Evolutionary conservation across 2,113 vertebrate genomes (phyloP).

Genomic region (Triplophysa rosa): DNA sequence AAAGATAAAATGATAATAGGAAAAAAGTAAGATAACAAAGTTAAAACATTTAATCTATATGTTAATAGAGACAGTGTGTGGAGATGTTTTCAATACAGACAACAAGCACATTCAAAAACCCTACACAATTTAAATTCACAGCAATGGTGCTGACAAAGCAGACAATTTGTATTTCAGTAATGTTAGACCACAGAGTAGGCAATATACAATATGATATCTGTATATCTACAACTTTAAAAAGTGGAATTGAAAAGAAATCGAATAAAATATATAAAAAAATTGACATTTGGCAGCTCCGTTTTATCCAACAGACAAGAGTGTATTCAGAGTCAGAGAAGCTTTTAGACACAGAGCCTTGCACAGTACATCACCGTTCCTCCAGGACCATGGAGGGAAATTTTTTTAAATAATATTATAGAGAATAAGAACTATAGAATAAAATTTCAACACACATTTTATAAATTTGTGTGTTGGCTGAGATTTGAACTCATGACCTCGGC

Average conservation of each 20-base stretch:
- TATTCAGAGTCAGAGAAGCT: too few relatives aligned
- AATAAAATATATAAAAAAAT: background rate
- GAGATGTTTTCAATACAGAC: background rate
- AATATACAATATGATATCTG: background rate
- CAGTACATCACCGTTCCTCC: too few relatives aligned
- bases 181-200: background rate
- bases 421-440: too few relatives aligned
- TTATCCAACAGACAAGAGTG: too few relatives aligned
- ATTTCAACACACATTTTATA: too few relatives aligned
- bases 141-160: conserved; percentile 11
- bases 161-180: background rate
- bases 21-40: background rate
- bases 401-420: too few relatives aligned
- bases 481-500: too few relatives aligned
- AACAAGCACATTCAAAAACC: conserved; percentile 4
- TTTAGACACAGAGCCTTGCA: too few relatives aligned
- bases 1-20: background rate
- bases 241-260: background rate
- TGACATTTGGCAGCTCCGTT: background rate
- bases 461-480: too few relatives aligned
- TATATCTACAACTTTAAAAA: conserved; percentile 8
- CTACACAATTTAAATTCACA: conserved; percentile 27
- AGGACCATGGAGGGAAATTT: too few relatives aligned
- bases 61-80: conserved; percentile 26
- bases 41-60: conserved; percentile 51